Percentiles rank a stretch among this genome's conserved stretches.
Conservation (phyloP, 1,140 invertebrate species). For the Eubasilissa regina region DNA sequence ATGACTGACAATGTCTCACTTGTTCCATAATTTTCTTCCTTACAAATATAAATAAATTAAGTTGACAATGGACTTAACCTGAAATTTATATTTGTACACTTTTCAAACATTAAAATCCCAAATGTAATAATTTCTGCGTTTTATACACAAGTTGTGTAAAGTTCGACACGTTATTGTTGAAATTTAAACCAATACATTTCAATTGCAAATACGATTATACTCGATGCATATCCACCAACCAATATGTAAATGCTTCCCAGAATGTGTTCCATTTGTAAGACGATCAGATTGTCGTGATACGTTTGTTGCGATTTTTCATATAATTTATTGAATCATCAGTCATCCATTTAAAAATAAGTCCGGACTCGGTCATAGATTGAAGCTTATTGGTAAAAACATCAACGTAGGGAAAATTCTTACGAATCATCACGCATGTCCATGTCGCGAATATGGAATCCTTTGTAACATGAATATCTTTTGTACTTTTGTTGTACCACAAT, state of each 20-base stretch:
- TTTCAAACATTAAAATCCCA: no score
- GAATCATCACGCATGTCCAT: neutral
- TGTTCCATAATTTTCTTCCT: no score
- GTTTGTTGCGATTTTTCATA: neutral
- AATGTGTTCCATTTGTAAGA: neutral
- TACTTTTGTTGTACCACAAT: neutral
- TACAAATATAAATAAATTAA: no score
- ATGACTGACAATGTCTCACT: no score
- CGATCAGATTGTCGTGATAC: neutral
- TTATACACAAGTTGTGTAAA: no score
- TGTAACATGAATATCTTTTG: neutral
- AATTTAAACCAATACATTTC: neutral
- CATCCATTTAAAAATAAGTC: constrained; percentile 19
- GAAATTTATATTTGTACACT: no score
- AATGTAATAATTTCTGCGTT: no score
- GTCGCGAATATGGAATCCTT: neutral
- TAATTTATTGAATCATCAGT: neutral
- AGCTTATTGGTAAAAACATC: neutral
- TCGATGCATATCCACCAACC: neutral
- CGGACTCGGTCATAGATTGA: neutral
- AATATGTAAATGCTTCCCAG: neutral
- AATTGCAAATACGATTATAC: neutral
- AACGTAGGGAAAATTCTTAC: constrained; percentile 18
- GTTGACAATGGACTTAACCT: no score
- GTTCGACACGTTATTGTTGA: neutral